Evolutionary conservation across 1,140 invertebrate species (phyloP).

Genomic region (Apis mellifera): DNA sequence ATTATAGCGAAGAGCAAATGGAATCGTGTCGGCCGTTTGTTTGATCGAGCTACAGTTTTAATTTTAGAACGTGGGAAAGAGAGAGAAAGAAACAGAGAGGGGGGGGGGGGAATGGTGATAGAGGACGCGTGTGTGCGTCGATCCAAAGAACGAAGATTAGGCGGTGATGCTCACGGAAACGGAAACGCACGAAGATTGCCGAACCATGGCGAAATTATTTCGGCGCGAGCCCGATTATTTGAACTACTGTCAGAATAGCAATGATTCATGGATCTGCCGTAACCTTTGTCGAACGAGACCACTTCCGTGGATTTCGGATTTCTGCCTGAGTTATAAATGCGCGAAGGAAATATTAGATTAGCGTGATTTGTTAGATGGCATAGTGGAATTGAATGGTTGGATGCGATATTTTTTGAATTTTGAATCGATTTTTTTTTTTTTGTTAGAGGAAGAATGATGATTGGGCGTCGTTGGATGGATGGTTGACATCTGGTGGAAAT

Average conservation of each 20-base stretch:
- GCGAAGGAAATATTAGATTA: no score
- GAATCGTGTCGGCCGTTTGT: conserved; percentile 15
- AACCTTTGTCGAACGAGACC: background rate
- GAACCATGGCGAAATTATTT: conserved; percentile 24
- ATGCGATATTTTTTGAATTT: no score
- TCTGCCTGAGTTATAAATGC: no score
- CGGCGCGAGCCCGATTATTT: conserved; percentile 25
- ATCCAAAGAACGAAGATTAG: conserved; percentile 28
- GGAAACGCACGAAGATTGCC: conserved; percentile 13
- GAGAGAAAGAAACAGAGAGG: no score
- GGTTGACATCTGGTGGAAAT: no score
- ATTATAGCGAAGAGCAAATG: background rate
- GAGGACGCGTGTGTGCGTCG: conserved; percentile 20
- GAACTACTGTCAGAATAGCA: conserved; percentile 15
- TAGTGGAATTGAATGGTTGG: no score
- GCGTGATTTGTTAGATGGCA: no score
- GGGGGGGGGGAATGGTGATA: background rate
- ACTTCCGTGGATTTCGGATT: no score
- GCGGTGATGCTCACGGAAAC: conserved; percentile 28
- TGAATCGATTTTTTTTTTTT: no score
- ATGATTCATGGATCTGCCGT: conserved; percentile 12
- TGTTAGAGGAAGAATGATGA: no score
- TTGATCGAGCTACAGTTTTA: conserved; percentile 31
- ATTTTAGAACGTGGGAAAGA: conserved; percentile 36
- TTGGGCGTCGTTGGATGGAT: no score